A percentile compares a stretch with the other conserved stretches of the same genome.
Evolutionary conservation across 2,888 invertebrate species (phyloP).

Genomic region (Phymatocera aterrima): DNA sequence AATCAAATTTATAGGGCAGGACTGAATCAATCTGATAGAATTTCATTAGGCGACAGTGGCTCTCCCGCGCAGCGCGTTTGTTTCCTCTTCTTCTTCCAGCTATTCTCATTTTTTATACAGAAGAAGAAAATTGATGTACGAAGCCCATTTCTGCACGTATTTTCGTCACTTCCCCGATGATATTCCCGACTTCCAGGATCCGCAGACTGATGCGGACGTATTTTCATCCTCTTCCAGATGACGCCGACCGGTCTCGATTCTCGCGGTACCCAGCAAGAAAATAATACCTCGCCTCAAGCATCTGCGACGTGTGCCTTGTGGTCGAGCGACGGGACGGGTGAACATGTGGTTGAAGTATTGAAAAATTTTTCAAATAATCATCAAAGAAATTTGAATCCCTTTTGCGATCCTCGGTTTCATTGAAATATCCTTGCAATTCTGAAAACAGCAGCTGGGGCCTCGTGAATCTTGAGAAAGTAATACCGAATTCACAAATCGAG

Average conservation of each 20-base stretch:
- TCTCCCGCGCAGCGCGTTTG: no score
- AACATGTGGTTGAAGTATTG: slow-evolving; percentile 30
- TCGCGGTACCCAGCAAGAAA: neutral
- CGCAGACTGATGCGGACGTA: no score
- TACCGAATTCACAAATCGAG: neutral
- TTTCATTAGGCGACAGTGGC: no score
- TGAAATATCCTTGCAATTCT: neutral
- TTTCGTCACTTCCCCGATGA: no score
- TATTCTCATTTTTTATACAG: no score
- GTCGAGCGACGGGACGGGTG: slow-evolving; percentile 30
- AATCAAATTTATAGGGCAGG: neutral
- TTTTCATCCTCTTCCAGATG: slow-evolving; percentile 9
- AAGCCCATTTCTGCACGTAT: no score
- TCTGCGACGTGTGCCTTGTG: slow-evolving; percentile 37
- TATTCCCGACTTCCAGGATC: no score
- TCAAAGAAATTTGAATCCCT: neutral
- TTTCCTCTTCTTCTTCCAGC: no score
- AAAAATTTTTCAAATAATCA: neutral
- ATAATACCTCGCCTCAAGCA: slow-evolving; percentile 15
- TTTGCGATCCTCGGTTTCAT: neutral
- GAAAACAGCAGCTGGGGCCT: neutral
- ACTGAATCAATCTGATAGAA: neutral
- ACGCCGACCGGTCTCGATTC: no score
- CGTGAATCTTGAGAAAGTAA: neutral
- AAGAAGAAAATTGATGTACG: no score